Evolutionary conservation across 2,113 vertebrate species (phyloP).

Genomic region (Taurulus bubalis): DNA sequence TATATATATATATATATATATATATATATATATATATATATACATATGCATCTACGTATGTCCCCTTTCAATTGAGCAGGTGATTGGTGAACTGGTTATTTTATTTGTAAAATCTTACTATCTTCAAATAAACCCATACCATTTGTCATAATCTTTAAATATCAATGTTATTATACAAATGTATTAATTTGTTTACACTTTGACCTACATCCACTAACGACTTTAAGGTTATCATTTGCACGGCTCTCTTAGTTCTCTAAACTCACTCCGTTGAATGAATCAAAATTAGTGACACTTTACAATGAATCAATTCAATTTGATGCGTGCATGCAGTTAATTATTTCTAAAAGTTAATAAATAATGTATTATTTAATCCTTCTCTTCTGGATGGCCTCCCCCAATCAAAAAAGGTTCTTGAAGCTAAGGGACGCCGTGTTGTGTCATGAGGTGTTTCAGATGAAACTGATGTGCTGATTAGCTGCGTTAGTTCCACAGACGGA

Average conservation of each 20-base stretch:
- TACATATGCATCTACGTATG: no score
- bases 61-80: not conserved
- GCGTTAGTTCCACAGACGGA: constrained; percentile 46
- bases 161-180: not conserved
- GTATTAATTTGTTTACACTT: not conserved
- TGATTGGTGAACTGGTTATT: no score
- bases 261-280: not conserved
- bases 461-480: constrained; percentile 13
- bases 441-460: constrained; percentile 55
- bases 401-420: not conserved
- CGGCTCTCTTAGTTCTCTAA: not conserved
- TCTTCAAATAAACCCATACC: not conserved
- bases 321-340: not conserved
- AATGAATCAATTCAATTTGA: not conserved
- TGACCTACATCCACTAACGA: not conserved
- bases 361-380: not conserved
- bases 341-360: not conserved
- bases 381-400: not conserved
- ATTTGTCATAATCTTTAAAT: not conserved
- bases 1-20: no score
- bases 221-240: not conserved
- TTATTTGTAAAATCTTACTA: not conserved
- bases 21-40: no score
- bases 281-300: not conserved
- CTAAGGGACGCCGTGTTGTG: not conserved